These are phyloP conservation scores for Rhogogaster chlorosoma DNA, from an alignment of 2,888 invertebrate species.

Conservation along the genomic window DNA sequence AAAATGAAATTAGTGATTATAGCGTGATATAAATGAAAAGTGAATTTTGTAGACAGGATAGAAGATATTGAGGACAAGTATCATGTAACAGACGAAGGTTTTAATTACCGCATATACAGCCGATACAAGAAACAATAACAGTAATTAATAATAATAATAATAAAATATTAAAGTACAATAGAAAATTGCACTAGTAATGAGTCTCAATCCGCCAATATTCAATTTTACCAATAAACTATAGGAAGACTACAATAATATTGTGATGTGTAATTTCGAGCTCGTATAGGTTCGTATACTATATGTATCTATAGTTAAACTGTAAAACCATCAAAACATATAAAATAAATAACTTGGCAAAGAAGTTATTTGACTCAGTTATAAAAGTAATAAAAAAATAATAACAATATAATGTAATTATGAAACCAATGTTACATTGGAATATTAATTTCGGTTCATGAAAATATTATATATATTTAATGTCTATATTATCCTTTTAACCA, in stretches of 20 bases:
- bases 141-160: slow-evolving; percentile 11
- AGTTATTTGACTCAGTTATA: background rate
- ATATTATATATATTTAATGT: background rate
- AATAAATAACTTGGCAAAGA: background rate
- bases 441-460: background rate
- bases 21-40: background rate
- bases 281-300: background rate
- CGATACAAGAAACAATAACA: background rate
- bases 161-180: slow-evolving; percentile 13
- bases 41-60: background rate
- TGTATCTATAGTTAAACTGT: background rate
- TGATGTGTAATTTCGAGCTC: slow-evolving; percentile 25
- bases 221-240: slow-evolving; percentile 1
- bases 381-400: background rate
- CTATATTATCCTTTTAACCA: background rate
- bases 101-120: slow-evolving; percentile 27
- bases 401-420: background rate
- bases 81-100: background rate
- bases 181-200: background rate
- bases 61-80: background rate
- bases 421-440: background rate
- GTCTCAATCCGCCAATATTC: background rate
- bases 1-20: background rate
- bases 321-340: background rate
- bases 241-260: slow-evolving; percentile 7